Percentiles rank a stretch among this genome's conserved stretches.
Conservation (phyloP, 2,888 invertebrate species). For the Diachrysia chrysitis region DNA sequence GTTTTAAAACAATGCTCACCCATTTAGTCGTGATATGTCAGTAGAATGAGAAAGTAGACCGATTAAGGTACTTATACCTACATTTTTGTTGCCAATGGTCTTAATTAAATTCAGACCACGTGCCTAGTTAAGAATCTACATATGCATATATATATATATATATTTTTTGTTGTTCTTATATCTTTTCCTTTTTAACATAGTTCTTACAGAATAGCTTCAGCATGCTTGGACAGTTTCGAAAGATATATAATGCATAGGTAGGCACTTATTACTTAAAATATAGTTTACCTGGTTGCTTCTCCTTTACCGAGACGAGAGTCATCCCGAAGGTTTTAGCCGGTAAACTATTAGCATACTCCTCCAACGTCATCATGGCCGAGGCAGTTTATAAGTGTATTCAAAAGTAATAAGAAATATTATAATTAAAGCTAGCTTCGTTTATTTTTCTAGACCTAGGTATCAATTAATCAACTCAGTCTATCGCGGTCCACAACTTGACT, state of each 20-base stretch:
- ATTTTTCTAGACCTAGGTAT: too few species aligned
- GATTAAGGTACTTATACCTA: background rate
- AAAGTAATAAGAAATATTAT: too few species aligned
- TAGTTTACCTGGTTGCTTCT: background rate
- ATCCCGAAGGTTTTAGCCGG: too few species aligned
- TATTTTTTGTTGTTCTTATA: background rate
- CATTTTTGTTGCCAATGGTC: background rate
- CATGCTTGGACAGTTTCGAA: background rate
- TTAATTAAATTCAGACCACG: background rate
- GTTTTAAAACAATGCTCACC: conserved; percentile 37
- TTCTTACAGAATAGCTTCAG: background rate
- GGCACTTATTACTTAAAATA: background rate
- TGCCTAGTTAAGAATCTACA: background rate
- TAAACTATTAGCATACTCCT: too few species aligned
- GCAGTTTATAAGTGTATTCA: too few species aligned
- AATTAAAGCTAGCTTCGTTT: too few species aligned
- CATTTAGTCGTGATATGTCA: conserved; percentile 29
- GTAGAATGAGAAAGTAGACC: conserved; percentile 11
- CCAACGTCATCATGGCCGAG: too few species aligned
- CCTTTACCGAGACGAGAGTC: background rate
- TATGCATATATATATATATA: too few species aligned
- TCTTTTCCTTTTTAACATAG: background rate
- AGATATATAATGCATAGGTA: background rate
- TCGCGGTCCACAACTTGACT: too few species aligned
- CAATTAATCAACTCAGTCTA: too few species aligned